These are phyloP conservation scores for Betta splendens DNA, from an alignment of 2,797 vertebrate species.

Conservation along the genomic window DNA sequence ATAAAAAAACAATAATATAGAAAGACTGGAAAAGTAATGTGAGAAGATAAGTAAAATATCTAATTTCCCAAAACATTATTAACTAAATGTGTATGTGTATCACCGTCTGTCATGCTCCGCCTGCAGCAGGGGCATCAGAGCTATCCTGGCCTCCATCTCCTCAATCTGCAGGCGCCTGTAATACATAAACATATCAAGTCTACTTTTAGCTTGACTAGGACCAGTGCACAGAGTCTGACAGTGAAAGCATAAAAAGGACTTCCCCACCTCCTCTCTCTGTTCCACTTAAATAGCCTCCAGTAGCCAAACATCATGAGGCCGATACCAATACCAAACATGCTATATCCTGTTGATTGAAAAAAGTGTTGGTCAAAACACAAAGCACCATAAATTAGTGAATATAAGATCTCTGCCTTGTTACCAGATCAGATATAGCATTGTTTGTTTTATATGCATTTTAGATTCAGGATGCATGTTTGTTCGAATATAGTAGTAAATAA, in stretches of 20 bases:
- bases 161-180: slow-evolving; percentile 89
- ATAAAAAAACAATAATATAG: too few relatives aligned
- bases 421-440: not conserved
- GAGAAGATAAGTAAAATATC: too few relatives aligned
- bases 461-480: too few relatives aligned
- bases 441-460: too few relatives aligned
- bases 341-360: slow-evolving; percentile 79
- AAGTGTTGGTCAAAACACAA: not conserved
- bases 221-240: not conserved
- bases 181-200: slow-evolving; percentile 19
- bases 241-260: not conserved
- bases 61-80: too few relatives aligned
- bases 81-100: slow-evolving; percentile 3
- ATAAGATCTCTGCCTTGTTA: not conserved
- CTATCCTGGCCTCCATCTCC: slow-evolving; percentile 89
- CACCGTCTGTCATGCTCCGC: slow-evolving; percentile 83
- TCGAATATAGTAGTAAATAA: too few relatives aligned
- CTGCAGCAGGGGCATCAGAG: slow-evolving; percentile 87
- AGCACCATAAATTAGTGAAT: not conserved
- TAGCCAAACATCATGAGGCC: slow-evolving; percentile 85
- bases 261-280: slow-evolving; percentile 87
- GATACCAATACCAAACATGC: slow-evolving; percentile 86
- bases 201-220: not conserved
- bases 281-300: slow-evolving; percentile 87
- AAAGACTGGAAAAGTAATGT: too few relatives aligned